These are phyloP conservation scores for Prorops nasuta DNA, from an alignment of 1,140 invertebrate genomes.

Conservation along the genomic window DNA sequence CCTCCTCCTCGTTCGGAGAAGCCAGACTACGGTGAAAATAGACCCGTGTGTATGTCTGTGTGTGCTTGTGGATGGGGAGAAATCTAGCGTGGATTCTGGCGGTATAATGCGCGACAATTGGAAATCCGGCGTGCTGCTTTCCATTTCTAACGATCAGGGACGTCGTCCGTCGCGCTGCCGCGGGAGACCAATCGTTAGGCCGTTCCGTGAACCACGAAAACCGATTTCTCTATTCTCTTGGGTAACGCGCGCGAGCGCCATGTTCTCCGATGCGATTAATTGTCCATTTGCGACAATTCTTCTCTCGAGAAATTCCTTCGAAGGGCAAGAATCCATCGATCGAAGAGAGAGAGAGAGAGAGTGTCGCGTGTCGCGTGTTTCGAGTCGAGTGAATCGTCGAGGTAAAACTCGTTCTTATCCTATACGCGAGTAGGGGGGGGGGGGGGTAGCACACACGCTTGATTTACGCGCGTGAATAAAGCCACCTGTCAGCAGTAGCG, in stretches of 20 bases:
- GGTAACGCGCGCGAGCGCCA: constrained; percentile 7
- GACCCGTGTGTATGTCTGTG: too few species aligned
- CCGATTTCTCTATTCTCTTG: constrained; percentile 22
- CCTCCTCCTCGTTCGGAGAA: too few species aligned
- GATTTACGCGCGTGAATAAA: constrained; percentile 30
- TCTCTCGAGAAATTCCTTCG: too few species aligned
- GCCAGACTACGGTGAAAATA: too few species aligned
- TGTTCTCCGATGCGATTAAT: constrained; percentile 8
- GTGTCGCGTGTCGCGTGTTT: background rate
- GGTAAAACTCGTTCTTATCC: constrained; percentile 21
- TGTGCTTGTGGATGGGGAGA: background rate
- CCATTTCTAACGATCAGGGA: constrained; percentile 17
- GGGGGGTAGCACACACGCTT: constrained; percentile 20
- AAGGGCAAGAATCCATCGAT: too few species aligned
- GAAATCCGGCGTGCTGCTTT: constrained; percentile 7
- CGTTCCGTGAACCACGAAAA: constrained; percentile 18
- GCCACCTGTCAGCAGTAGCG: constrained; percentile 22
- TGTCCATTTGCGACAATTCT: too few species aligned
- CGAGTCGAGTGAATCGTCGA: background rate
- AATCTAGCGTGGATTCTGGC: background rate
- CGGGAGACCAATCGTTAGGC: constrained; percentile 10
- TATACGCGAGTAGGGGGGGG: too few species aligned
- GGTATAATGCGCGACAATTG: background rate
- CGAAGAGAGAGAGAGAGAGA: too few species aligned
- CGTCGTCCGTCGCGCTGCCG: background rate